phyloP scores from a whole-genome alignment of 1,140 invertebrate species.

The Pseudoatta argentina region DNA sequence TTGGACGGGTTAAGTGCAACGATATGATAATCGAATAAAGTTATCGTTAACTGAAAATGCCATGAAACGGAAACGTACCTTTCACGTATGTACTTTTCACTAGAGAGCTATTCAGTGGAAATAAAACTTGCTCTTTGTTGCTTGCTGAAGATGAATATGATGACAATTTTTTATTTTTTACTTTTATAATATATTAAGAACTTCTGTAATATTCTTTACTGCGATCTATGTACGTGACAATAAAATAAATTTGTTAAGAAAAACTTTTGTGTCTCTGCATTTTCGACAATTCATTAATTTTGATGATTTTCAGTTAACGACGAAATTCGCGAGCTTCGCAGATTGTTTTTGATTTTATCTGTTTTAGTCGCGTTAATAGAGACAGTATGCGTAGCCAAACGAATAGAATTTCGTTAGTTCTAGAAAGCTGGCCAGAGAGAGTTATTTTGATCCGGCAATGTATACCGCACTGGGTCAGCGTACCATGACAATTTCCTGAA shows the following conservation, averaged over 20 bases:
- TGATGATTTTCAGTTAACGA: not conserved
- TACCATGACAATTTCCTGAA: slow-evolving; percentile 80
- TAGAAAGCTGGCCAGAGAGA: slow-evolving; percentile 64
- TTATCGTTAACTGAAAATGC: slow-evolving; percentile 62
- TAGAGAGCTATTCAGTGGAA: not conserved
- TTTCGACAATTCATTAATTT: not conserved
- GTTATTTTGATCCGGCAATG: slow-evolving; percentile 80
- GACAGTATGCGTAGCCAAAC: slow-evolving; percentile 35
- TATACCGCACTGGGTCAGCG: slow-evolving; percentile 78
- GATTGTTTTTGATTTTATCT: slow-evolving; percentile 20
- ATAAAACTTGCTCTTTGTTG: slow-evolving; percentile 1
- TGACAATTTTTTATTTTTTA: not conserved
- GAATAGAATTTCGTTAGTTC: slow-evolving; percentile 66
- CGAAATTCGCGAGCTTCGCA: not conserved
- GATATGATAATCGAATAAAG: slow-evolving; percentile 81
- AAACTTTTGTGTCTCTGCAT: not conserved
- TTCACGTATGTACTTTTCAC: slow-evolving; percentile 48
- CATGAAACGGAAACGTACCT: slow-evolving; percentile 50
- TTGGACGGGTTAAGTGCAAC: slow-evolving; percentile 81
- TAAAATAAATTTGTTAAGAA: not conserved
- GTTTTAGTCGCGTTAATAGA: slow-evolving; percentile 36
- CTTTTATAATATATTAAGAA: not conserved
- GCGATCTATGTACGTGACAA: not conserved
- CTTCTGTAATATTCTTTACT: not conserved
- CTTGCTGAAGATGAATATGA: not conserved